Evolutionary conservation across 2,797 vertebrate genomes (phyloP), one percentile per base, ranked within the genome.

Genomic region (Sebastes wilsoni): DNA sequence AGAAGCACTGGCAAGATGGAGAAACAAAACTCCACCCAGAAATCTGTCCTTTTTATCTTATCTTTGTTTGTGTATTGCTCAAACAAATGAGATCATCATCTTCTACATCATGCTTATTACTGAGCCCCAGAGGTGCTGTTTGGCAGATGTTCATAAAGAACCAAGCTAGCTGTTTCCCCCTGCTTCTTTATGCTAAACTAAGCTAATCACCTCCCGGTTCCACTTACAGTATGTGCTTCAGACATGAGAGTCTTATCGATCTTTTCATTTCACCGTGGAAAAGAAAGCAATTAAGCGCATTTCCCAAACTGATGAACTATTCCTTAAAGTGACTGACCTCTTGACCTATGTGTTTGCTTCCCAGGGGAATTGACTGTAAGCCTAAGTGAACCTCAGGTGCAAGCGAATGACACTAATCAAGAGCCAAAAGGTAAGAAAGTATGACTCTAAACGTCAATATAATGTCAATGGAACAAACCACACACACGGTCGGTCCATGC

Each of bases 351-450:
- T 78, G 12, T 71, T 69, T 83, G 4, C 77, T 61, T 75, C 49
- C 70, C 75, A 93, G 91, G 5, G 11, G 56, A 81, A 22, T 4
- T 76, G 71, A 6, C 22, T 23, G 12, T 18, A 8, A 25, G 42
- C 42, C 42, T 18, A 46, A 46, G 1, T 2, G 65, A 87, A 61
- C 66, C 42, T 52, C 66, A 38, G 34, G 32, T 73, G 30, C 74
- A 76, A 11, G 12, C 2, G 2, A 85, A 86, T 1, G 9, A n/a
- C 54, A 68, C 67, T 0, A 5, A 58, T 4, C 11, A 23, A 14
- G 66, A n/a, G 1, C 6, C 18, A 12, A 36, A 23, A 36, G 84
- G 92, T 93, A 82, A 87, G 87, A 72, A 68, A 68, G 9, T 2
- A 7, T 4, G 23, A 58, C 10, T 42, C 1, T 62, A 5, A 2